phyloP scores from a whole-genome alignment of 2,113 vertebrate genomes.

The Todiramphus chloris region DNA sequence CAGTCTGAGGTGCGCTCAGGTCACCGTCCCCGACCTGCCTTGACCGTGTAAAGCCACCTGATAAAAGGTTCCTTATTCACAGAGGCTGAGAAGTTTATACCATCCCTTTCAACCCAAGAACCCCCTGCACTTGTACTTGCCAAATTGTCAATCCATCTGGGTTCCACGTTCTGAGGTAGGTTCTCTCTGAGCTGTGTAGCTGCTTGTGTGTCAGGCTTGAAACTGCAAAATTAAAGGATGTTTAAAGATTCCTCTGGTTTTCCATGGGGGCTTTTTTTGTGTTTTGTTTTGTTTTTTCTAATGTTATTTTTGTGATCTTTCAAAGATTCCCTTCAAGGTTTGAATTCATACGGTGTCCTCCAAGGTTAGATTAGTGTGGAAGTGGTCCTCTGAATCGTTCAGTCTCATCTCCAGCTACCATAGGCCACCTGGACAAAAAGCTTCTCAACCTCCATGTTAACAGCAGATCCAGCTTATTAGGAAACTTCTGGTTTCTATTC shows the following conservation, averaged over 20 bases:
- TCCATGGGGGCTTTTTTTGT: background rate
- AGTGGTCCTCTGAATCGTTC: background rate
- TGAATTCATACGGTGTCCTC: fast-evolving
- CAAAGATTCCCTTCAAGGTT: background rate
- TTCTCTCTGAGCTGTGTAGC: background rate
- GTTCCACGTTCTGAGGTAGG: background rate
- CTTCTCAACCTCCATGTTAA: background rate
- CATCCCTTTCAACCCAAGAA: background rate
- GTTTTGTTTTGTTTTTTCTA: background rate
- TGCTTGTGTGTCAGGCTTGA: background rate
- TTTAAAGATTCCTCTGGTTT: background rate
- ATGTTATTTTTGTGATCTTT: background rate
- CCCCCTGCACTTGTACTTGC: background rate
- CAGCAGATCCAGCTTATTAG: background rate
- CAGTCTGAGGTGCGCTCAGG: background rate
- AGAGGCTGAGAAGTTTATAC: background rate
- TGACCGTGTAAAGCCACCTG: background rate
- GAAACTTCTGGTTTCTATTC: background rate
- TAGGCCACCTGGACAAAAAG: background rate
- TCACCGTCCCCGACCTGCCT: background rate
- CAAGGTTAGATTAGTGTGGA: background rate
- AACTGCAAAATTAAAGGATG: constrained; percentile 53
- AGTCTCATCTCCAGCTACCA: background rate
- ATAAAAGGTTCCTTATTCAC: background rate
- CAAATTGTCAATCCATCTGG: background rate